Base-by-base conservation (phyloP, 2,113 vertebrate species). In the Poeciliopsis turrubarensis region DNA sequence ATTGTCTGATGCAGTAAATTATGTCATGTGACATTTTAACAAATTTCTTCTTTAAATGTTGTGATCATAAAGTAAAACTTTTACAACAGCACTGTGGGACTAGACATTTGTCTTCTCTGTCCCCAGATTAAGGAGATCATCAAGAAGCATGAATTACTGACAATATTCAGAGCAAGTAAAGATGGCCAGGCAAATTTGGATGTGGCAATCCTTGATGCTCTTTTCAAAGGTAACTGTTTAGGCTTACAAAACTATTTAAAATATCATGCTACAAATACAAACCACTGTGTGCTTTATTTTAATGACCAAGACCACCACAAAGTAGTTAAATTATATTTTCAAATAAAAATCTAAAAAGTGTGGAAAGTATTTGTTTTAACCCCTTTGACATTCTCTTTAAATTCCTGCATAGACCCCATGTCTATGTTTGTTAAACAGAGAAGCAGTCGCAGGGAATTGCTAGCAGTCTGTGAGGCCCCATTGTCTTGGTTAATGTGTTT, bases 61-160 rank as follows among this genome's bases (percentile, higher is more conserved):
- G 8, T 22, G 62, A 3, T 25, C 17, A 8, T 15, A 13, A 37
- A 29, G 5, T 1, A 47, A 47, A 68, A 14, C 30, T 25, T 15
- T 22, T 25, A 39, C 13, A 44, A 44, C 41, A 44, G 12, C 41
- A 44, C 41, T 44, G 41, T 44, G 41, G 14, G 41, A 15, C 41
- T 17, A 44, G 14, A 4, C 41, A 44, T 54, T 7, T 62, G 15
- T 39, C 31, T n/a, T 11, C 65, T 51, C 10, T 63, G 30, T 54
- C 11, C 68, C 51, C 87, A 99, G 98, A 97, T 99, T 87, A 97
- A 99, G 67, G 97, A 99, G 87, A 99, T 99, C 0, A 94, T 98
- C 76, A 89, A 95, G 71, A 93, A 91, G 84, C 88, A 78, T 31
- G 95, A 97, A 57, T 92, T 98, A 80, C 92, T 99, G 86, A 97